Evolutionary conservation across 2,113 vertebrate species (phyloP).

Genomic region (cattle (Bos taurus)): ARS-UCD2.0 NC_037340.1:40384001-40384500

Average conservation of each 20-base stretch:
- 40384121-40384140: not conserved
- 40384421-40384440: not conserved
- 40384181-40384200: not conserved
- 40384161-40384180: not conserved
- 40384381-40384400: not conserved
- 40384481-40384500: not conserved
- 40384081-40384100: not conserved
- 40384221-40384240: not conserved
- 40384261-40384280: not conserved
- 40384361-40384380: not conserved
- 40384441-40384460: not conserved
- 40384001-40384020: not conserved
- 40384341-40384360: not conserved
- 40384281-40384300: not conserved
- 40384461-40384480: not conserved
- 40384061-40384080: not conserved
- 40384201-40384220: not conserved
- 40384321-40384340: not conserved
- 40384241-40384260: not conserved
- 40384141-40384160: not conserved
- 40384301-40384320: not conserved
- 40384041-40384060: not conserved
- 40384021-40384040: not conserved
- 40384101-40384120: not conserved
- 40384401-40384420: not conserved